Conservation (phyloP, 2,888 invertebrate species). For the Xestia ashworthii region DNA sequence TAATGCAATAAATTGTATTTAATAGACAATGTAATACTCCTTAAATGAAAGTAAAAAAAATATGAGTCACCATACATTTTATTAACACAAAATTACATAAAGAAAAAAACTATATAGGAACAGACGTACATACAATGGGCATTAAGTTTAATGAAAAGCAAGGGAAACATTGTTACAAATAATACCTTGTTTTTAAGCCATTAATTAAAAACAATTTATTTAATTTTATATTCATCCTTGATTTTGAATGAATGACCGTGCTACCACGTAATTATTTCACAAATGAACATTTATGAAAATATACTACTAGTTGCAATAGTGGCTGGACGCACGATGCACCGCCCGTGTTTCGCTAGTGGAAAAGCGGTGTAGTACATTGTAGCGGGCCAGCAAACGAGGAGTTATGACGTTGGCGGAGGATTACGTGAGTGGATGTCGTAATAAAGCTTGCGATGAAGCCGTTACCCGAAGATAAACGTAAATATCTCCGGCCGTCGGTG, state of each 20-base stretch:
- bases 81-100: too few species aligned
- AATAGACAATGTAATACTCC: too few species aligned
- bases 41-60: too few species aligned
- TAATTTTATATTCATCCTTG: background rate
- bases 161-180: background rate
- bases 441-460: slow-evolving; percentile 91
- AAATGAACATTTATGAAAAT: slow-evolving; percentile 34
- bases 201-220: background rate
- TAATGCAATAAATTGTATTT: too few species aligned
- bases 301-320: slow-evolving; percentile 51
- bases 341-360: slow-evolving; percentile 79
- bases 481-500: slow-evolving; percentile 88
- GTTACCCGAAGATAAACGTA: slow-evolving; percentile 90
- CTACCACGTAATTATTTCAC: background rate
- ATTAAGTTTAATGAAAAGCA: background rate
- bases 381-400: slow-evolving; percentile 88
- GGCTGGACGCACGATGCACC: slow-evolving; percentile 74
- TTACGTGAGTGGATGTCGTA: slow-evolving; percentile 91
- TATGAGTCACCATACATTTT: too few species aligned
- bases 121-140: background rate
- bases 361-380: slow-evolving; percentile 87
- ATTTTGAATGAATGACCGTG: background rate
- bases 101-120: too few species aligned
- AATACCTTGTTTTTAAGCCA: background rate
- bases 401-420: slow-evolving; percentile 90